Percentiles rank a stretch among this genome's conserved stretches.
Conservation (phyloP, 2,888 invertebrate species). For the Lacanobia oleracea region DNA sequence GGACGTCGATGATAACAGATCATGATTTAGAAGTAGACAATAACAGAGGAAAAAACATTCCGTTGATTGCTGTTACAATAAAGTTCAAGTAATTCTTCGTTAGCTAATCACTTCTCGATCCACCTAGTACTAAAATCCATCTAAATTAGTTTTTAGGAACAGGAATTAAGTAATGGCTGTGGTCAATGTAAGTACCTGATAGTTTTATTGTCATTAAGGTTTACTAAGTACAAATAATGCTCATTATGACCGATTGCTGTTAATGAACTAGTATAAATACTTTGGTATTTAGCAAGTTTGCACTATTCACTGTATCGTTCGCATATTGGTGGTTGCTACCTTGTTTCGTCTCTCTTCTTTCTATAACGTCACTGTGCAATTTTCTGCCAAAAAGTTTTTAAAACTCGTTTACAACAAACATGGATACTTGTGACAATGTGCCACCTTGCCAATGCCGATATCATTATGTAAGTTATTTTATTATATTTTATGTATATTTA, state of each 20-base stretch:
- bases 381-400: neutral
- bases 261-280: conserved; percentile 46
- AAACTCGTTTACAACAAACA: neutral
- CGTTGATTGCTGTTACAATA: too few species aligned
- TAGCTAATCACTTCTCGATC: too few species aligned
- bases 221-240: neutral
- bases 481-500: neutral
- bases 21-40: too few species aligned
- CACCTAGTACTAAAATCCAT: too few species aligned
- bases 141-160: too few species aligned
- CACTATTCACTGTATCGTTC: conserved; percentile 8
- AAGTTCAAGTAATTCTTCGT: too few species aligned
- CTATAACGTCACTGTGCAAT: too few species aligned
- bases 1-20: too few species aligned
- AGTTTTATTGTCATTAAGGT: neutral
- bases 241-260: conserved; percentile 17
- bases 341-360: too few species aligned
- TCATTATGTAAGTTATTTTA: conserved; percentile 55
- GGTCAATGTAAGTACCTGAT: neutral
- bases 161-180: too few species aligned
- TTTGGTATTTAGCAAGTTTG: neutral
- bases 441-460: conserved; percentile 56
- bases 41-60: too few species aligned
- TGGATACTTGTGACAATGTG: conserved; percentile 19
- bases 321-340: too few species aligned